Base-by-base conservation (phyloP, 2,797 vertebrate genomes). In the Coendou prehensilis region DNA sequence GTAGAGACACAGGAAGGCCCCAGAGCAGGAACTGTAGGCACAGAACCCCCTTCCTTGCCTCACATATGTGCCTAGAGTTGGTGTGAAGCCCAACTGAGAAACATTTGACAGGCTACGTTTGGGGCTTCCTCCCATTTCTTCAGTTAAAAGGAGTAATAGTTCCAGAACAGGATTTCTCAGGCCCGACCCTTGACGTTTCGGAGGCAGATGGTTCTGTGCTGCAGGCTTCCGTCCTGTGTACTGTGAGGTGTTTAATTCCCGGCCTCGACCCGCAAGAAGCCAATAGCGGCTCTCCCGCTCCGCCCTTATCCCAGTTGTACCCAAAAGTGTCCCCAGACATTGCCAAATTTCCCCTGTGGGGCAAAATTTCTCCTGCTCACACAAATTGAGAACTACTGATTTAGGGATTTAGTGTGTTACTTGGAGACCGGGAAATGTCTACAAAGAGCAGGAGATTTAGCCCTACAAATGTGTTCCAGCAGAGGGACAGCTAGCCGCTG, bases 391-490 rank as follows among this genome's bases (percentile, higher is more conserved):
- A 67, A 85, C 47, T 14, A 6, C 56, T 76, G 15, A 33, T 50
- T 23, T 18, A n/a, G 56, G 84, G 52, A 37, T 22, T 76, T 18
- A 37, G 54, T 15, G 81, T 61, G 33, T 50, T 56, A 41, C 61
- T 45, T 26, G 41, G 45, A 63, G 89, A 63, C 61, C 26, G 23
- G 91, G 56, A 57, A 8, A 22, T 50, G 6, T 81, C 54, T 18
- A 17, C 20, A 10, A 6, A 56, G 81, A 64, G 15, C 45, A 30
- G 4, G 33, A 4, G 13, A 17, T 57, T 91, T 22, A 69, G 20
- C 41, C 41, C 69, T n/a, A 18, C 0, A 2, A 37, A 28, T 15
- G 0, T 28, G 4, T 61, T 80, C 71, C n/a, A 67, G 30, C 30
- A 6, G 9, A 79, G 64, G 17, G 33, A 33, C 2, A 11, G 28